Base-by-base conservation (phyloP, 2,113 vertebrate species). In the Osmerus mordax region DNA sequence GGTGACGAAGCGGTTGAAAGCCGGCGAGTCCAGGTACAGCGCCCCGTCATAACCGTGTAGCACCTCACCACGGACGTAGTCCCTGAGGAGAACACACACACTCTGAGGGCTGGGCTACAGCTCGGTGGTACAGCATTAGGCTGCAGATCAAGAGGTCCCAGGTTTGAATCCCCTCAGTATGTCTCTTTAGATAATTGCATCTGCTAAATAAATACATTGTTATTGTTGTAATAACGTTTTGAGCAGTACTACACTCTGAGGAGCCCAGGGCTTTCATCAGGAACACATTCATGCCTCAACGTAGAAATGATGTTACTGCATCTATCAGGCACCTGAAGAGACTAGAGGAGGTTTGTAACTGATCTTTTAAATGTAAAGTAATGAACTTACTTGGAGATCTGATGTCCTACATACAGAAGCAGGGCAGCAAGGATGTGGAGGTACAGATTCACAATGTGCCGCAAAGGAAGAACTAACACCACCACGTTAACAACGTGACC, bases 371-470 rank as follows among this genome's bases (percentile, higher is more conserved):
- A n/a, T n/a, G 41, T 15, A 21, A 11, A 4, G 61, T 5, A 13
- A 9, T 18, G 4, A 23, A 66, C 90, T 91, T 80, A 96, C 94
- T 92, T 92, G 84, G 92, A 91, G 19, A 90, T 92, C 79, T 91
- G 89, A 82, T 96, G 94, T 32, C 91, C 92, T 75, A 92, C 86
- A 63, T 91, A 93, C 0, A 95, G 89, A 1, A 96, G 91, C 19
- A 94, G 81, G 9, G 75, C 84, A 0, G 91, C 89, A 1, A 96
- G 90, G 69, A 95, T 74, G 47, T 94, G 91, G 66, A 95, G 92
- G 84, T 96, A 96, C 73, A 96, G 86, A 29, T 85, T 92, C 70
- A 95, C 93, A 63, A 96, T 92, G 73, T 90, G 91, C 62, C 88
- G 91, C 78, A 96, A 73, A 0, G 94, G 94, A 60, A 96, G 74